phyloP scores from a whole-genome alignment of 2,888 invertebrate species.

The Buathra laborator region DNA sequence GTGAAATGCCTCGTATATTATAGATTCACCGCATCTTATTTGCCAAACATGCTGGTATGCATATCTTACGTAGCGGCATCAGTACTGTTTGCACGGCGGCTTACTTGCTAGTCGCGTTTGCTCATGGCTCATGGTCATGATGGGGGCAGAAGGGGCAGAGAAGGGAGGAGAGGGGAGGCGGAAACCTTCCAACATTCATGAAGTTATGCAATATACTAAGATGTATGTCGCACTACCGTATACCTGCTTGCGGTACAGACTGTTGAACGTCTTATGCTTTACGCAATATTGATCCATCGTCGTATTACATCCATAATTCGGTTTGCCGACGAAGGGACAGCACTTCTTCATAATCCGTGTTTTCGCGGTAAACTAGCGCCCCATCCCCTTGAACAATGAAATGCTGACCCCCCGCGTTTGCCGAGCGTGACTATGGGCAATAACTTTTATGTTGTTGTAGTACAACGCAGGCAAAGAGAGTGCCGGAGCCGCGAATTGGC shows the following conservation, averaged over 20 bases:
- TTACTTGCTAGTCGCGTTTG: constrained; percentile 33
- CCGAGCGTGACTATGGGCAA: constrained; percentile 1
- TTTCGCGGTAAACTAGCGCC: background rate
- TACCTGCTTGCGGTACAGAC: background rate
- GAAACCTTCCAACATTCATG: constrained; percentile 32
- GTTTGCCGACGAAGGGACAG: background rate
- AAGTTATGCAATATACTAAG: constrained; percentile 43
- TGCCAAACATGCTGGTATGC: constrained; percentile 21
- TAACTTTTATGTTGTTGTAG: background rate
- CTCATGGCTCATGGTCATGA: constrained; percentile 15
- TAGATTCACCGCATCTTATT: constrained; percentile 15
- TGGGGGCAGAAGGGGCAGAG: background rate
- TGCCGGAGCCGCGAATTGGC: constrained; percentile 49
- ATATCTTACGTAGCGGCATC: constrained; percentile 24
- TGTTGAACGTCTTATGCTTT: background rate
- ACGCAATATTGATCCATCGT: constrained; percentile 36
- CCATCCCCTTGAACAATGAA: background rate
- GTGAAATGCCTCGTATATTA: background rate
- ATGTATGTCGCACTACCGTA: background rate
- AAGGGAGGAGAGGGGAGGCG: too few species aligned
- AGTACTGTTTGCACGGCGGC: constrained; percentile 25
- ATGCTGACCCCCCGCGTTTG: background rate
- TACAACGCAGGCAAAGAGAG: constrained; percentile 2
- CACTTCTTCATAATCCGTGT: background rate
- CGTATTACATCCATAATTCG: background rate